Evolutionary conservation across 2,113 vertebrate genomes (phyloP).

Genomic region (Dromaius novaehollandiae): DNA sequence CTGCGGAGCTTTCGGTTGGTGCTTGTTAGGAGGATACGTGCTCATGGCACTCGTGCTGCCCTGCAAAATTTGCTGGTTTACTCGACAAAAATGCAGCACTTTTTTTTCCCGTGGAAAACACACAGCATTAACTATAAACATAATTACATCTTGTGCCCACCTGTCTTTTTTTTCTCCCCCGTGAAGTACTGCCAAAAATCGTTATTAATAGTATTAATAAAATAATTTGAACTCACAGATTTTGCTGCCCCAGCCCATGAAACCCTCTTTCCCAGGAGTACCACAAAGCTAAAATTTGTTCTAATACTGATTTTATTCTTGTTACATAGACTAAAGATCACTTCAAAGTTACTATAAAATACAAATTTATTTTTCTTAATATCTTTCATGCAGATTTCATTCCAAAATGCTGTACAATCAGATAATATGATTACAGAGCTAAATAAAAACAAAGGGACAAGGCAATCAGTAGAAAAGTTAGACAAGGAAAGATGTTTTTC

Average conservation of each 20-base stretch:
- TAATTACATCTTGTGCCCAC: background rate
- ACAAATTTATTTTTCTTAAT: background rate
- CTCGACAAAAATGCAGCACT: background rate
- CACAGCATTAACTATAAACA: background rate
- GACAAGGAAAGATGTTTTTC: conserved; percentile 27
- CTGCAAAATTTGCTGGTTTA: background rate
- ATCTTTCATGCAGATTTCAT: conserved; percentile 31
- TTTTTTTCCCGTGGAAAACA: background rate
- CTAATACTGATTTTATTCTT: background rate
- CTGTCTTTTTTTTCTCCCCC: background rate
- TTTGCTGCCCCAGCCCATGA: background rate
- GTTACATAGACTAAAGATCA: background rate
- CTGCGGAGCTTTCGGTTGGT: background rate
- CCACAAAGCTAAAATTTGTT: background rate
- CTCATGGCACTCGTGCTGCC: rapidly evolving
- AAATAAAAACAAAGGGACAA: conserved; percentile 29
- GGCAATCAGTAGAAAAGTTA: background rate
- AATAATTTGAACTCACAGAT: background rate
- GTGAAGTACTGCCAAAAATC: background rate
- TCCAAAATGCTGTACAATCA: background rate
- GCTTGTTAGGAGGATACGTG: background rate
- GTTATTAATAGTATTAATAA: conserved; percentile 11
- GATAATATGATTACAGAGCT: conserved; percentile 31
- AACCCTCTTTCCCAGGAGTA: conserved; percentile 1
- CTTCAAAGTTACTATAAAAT: conserved; percentile 28